phyloP scores from a whole-genome alignment of 2,888 invertebrate genomes.

The Oegoconia quadripuncta region DNA sequence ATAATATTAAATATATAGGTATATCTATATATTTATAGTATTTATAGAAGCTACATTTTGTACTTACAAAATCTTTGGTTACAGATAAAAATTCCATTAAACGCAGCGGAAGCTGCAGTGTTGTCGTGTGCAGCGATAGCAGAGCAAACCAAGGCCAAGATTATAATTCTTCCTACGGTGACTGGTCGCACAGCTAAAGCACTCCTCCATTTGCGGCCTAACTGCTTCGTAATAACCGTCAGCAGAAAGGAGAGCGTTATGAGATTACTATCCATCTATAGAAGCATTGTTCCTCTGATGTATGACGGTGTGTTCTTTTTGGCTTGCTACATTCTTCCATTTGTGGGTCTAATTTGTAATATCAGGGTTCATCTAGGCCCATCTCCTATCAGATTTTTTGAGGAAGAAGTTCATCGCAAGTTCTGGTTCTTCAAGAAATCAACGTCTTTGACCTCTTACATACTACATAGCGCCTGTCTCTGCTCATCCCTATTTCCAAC shows the following conservation, averaged over 20 bases:
- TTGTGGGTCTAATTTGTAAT: too few relatives aligned
- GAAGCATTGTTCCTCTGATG: slow-evolving; percentile 80
- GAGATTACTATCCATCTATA: slow-evolving; percentile 79
- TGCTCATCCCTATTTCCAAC: too few relatives aligned
- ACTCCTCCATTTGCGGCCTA: slow-evolving; percentile 80
- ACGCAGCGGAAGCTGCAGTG: slow-evolving; percentile 54
- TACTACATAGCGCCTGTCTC: too few relatives aligned
- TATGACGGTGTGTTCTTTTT: slow-evolving; percentile 50
- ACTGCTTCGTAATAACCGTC: slow-evolving; percentile 82
- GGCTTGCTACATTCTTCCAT: background rate
- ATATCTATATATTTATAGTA: too few relatives aligned
- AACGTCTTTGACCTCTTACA: too few relatives aligned
- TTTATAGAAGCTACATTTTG: too few relatives aligned
- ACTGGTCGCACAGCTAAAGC: slow-evolving; percentile 78
- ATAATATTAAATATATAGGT: too few relatives aligned
- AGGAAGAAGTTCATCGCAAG: too few relatives aligned
- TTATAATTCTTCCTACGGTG: slow-evolving; percentile 83
- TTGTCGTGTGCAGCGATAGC: slow-evolving; percentile 43
- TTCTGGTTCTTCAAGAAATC: too few relatives aligned
- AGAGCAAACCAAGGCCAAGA: slow-evolving; percentile 42
- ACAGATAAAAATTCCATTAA: slow-evolving; percentile 49
- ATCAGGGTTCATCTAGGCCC: too few relatives aligned
- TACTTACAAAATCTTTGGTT: too few relatives aligned
- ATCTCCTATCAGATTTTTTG: too few relatives aligned
- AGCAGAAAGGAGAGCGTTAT: slow-evolving; percentile 76